Conservation (phyloP, 2,888 invertebrate genomes). For the Lithophane ornitopus region DNA sequence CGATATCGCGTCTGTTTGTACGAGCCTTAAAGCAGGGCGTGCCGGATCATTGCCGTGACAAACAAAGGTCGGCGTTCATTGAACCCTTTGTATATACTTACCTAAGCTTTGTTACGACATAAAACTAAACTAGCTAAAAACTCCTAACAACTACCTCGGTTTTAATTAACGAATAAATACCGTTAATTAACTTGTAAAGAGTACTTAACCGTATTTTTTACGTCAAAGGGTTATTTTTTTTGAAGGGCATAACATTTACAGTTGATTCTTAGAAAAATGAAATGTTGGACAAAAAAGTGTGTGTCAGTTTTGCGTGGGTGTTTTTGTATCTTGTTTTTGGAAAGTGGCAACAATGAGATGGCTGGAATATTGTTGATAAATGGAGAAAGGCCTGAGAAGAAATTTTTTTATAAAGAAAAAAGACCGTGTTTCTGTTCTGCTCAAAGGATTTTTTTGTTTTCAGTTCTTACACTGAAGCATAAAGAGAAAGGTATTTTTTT, state of each 20-base stretch:
- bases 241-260: background rate
- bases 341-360: background rate
- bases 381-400: background rate
- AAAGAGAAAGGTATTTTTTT: background rate
- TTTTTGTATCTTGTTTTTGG: background rate
- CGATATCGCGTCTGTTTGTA: too few relatives aligned
- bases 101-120: slow-evolving; percentile 59
- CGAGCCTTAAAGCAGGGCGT: slow-evolving; percentile 18
- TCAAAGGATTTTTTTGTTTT: background rate
- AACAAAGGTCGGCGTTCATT: slow-evolving; percentile 65
- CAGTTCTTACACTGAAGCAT: background rate
- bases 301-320: background rate
- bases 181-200: slow-evolving; percentile 65
- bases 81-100: slow-evolving; percentile 44
- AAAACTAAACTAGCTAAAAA: slow-evolving; percentile 67
- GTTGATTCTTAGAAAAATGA: background rate
- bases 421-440: background rate
- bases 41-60: slow-evolving; percentile 55
- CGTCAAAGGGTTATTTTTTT: slow-evolving; percentile 25
- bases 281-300: background rate
- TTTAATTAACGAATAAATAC: slow-evolving; percentile 70
- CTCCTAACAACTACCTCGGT: slow-evolving; percentile 64
- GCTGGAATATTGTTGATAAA: slow-evolving; percentile 20
- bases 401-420: background rate
- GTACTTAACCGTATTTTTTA: slow-evolving; percentile 55